Base-by-base conservation (phyloP, 2,113 vertebrate species). In the Myotis davidii region DNA sequence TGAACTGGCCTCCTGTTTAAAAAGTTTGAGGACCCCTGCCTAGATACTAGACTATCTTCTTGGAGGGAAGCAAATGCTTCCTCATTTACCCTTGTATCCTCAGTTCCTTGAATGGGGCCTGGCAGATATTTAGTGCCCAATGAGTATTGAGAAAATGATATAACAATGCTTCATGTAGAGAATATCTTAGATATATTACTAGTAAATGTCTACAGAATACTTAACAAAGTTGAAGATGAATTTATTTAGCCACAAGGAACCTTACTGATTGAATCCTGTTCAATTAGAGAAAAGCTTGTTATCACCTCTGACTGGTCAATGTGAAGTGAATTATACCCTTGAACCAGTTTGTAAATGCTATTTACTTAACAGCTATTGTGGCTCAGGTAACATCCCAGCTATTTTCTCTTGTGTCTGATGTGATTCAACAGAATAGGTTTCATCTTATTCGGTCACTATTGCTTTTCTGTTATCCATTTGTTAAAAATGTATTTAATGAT, bases 321-420 rank as follows among this genome's bases (percentile, higher is more conserved):
- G 27, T 50, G 13, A 83, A 96, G 42, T 74, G 27, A 74, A 76
- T 79, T 91, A 69, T 0, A 69, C 18, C 59, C 74, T 87, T 85
- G 77, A 91, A 85, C 10, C 18, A 69, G 52, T 64, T 89, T 70
- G 85, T 42, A 92, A 59, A 88, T 34, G 32, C 17, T 69, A 37
- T 9, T 56, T 85, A 89, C 27, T 84, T 90, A 94, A 56, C 50
- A 89, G 42, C 27, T n/a, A 76, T 79, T 81, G 65, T 74, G 70
- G 13, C 23, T 88, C 37, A 69, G 70, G 83, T 94, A 85, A 69
- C 9, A 76, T 65, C 6, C 21, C 13, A 52, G 27, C 9, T 69
- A 64, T 83, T 94, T 95, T 86, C 25, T 79, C 14, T 94, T 83
- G 32, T 42, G 6, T 79, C 39, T n/a, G 32, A 54, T 79, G 6